These are phyloP conservation scores for Triplophysa bombifrons DNA, from an alignment of 2,797 vertebrate genomes.

Conservation along the genomic window DNA sequence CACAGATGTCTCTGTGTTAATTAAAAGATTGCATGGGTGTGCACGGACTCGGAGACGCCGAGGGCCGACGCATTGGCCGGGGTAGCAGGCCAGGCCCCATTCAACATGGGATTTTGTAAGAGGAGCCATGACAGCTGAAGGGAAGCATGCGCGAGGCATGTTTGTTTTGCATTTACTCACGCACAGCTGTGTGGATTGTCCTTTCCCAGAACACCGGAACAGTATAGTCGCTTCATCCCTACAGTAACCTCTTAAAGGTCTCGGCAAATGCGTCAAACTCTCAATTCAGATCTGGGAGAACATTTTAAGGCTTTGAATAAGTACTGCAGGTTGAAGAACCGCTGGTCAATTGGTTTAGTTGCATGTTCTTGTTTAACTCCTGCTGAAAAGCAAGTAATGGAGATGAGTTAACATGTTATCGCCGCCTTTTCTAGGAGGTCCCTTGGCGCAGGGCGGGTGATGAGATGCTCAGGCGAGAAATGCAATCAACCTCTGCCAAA, in stretches of 20 bases:
- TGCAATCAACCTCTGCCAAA: constrained; percentile 20
- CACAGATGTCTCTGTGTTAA: constrained; percentile 75
- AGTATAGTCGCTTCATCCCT: constrained; percentile 37
- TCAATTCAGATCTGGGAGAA: neutral
- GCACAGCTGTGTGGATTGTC: constrained; percentile 79
- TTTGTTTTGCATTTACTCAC: constrained; percentile 74
- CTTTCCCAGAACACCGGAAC: constrained; percentile 74
- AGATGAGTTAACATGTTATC: constrained; percentile 1
- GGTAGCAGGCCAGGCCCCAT: constrained; percentile 56
- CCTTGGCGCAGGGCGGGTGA: neutral
- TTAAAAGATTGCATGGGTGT: constrained; percentile 71
- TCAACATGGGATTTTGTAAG: constrained; percentile 74
- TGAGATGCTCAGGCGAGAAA: constrained; percentile 8
- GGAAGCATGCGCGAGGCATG: constrained; percentile 80
- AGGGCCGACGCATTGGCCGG: constrained; percentile 58
- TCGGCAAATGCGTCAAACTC: constrained; percentile 41
- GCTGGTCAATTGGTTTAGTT: neutral
- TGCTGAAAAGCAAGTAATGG: constrained; percentile 12
- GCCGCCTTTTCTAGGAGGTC: neutral
- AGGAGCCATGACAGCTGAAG: constrained; percentile 83
- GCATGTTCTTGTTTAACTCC: neutral
- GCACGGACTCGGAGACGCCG: constrained; percentile 46
- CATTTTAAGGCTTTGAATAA: neutral
- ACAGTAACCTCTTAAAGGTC: constrained; percentile 9
- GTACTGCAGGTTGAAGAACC: neutral